Evolutionary conservation across 2,113 vertebrate genomes (phyloP), one percentile per base, ranked within the genome.

Genomic region (Gopherus evgoodei): DNA sequence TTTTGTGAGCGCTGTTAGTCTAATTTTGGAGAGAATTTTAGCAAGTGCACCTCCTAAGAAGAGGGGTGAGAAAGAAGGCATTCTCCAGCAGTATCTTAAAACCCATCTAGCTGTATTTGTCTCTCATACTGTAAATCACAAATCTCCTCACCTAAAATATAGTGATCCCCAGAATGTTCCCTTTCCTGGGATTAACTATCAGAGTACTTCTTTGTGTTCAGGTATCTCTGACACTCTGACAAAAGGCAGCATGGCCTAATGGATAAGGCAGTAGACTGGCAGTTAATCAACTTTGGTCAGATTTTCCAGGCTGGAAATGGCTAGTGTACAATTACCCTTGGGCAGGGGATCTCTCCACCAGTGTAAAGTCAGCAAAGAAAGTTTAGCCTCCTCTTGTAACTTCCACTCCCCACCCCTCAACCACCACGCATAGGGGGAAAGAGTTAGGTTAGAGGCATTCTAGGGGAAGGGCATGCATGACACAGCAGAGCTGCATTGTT

Each of bases 301-400:
- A 31, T 90, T 88, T 88, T 88, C 79, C 57, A 53, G 94, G 88
- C 79, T 79, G 53, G 88, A 82, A 93, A 72, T 49, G 78, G 29
- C 59, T 31, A 62, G 59, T 57, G 62, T 83, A 78, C 88, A 93
- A 25, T 72, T 62, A 12, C 92, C 44, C 11, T 0, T 0, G 75
- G 29, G 65, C 11, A 75, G n/a, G 44, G 82, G 38, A 31, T 75
- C 76, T 83, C 76, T 69, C 81, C 69, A 90, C 78, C 50, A 29
- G 9, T 8, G 22, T 53, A 69, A 59, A 79, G 25, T 6, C 57
- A 81, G 81, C 54, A 89, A 83, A n/a, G 78, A 86, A 84, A 94
- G 52, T 21, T 27, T 81, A 95, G 80, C 44, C 49, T 5, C 35
- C 90, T 29, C 4, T 56, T 21, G 31, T 11, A 47, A 49, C 13